Conservation (phyloP, 2,888 invertebrate genomes). For the Acholoe squamosa region DNA sequence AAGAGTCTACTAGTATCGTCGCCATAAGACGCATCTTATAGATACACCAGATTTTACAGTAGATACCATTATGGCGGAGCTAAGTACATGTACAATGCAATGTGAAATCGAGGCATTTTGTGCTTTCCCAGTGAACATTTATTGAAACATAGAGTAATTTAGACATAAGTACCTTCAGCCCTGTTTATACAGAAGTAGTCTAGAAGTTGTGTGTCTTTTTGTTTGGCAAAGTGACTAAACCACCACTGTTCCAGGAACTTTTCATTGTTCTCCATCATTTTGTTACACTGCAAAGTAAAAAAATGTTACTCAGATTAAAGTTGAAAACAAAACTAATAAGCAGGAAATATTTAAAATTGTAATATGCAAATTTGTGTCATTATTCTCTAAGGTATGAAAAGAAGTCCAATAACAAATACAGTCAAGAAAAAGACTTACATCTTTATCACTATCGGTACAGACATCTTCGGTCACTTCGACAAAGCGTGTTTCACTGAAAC, state of each 20-base stretch:
- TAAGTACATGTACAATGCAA: too few species aligned
- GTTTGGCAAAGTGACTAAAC: conserved; percentile 87
- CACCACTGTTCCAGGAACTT: conserved; percentile 94
- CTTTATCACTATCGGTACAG: conserved; percentile 87
- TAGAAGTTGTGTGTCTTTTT: conserved; percentile 87
- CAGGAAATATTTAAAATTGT: neutral
- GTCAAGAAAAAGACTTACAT: conserved; percentile 55
- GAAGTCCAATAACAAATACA: neutral
- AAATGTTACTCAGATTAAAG: neutral
- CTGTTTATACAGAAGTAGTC: conserved; percentile 91
- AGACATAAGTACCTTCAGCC: conserved; percentile 83
- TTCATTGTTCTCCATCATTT: conserved; percentile 93
- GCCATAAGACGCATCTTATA: too few species aligned
- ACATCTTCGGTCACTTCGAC: conserved; percentile 95
- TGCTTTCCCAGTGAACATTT: too few species aligned
- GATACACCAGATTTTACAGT: too few species aligned
- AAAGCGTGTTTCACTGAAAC: conserved; percentile 90
- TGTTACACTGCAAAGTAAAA: conserved; percentile 88
- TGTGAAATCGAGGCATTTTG: too few species aligned
- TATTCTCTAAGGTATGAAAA: too few species aligned
- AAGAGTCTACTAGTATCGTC: too few species aligned
- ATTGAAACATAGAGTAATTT: neutral
- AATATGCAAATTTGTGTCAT: too few species aligned
- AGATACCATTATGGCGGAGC: too few species aligned
- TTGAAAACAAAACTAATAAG: neutral